A percentile compares a stretch with the other conserved stretches of the same genome.
Evolutionary conservation across 2,113 vertebrate species (phyloP).

Genomic region (Cynocephalus volans): DNA sequence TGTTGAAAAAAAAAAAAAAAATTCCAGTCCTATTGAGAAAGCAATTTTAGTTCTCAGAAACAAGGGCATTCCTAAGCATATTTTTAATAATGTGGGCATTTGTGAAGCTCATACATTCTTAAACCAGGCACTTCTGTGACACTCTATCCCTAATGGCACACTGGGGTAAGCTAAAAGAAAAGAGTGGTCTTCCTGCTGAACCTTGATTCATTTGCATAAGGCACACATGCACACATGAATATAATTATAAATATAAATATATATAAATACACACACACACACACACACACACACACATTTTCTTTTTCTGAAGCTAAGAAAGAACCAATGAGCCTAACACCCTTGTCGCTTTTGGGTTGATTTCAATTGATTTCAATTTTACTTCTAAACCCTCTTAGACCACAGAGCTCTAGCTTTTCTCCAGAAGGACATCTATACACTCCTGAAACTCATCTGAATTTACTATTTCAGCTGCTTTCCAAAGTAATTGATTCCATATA

Average conservation of each 20-base stretch:
- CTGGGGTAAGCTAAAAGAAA: constrained; percentile 51
- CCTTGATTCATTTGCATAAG: constrained; percentile 41
- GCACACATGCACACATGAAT: not conserved
- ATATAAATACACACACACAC: no score
- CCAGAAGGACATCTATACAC: not conserved
- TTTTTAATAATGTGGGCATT: constrained; percentile 73
- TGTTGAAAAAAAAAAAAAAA: constrained; percentile 19
- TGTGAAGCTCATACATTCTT: constrained; percentile 66
- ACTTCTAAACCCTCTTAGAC: not conserved
- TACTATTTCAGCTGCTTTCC: not conserved
- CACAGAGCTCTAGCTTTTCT: not conserved
- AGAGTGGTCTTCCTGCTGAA: constrained; percentile 46
- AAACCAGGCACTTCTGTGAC: constrained; percentile 36
- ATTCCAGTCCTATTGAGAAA: constrained; percentile 46
- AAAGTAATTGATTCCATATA: constrained; percentile 66
- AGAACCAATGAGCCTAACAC: not conserved
- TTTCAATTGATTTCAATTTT: constrained; percentile 68
- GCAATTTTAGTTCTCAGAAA: constrained; percentile 50
- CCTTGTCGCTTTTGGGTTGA: not conserved
- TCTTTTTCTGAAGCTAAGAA: constrained; percentile 44
- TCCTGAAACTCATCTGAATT: constrained; percentile 55
- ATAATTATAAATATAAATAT: not conserved
- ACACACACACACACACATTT: not conserved
- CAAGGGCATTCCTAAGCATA: constrained; percentile 53
- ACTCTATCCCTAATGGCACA: constrained; percentile 67